These are phyloP conservation scores for Holothuria glaberrima DNA, from an alignment of 35 echinoderm and acorn worm genomes.

Conservation along the genomic window DNA sequence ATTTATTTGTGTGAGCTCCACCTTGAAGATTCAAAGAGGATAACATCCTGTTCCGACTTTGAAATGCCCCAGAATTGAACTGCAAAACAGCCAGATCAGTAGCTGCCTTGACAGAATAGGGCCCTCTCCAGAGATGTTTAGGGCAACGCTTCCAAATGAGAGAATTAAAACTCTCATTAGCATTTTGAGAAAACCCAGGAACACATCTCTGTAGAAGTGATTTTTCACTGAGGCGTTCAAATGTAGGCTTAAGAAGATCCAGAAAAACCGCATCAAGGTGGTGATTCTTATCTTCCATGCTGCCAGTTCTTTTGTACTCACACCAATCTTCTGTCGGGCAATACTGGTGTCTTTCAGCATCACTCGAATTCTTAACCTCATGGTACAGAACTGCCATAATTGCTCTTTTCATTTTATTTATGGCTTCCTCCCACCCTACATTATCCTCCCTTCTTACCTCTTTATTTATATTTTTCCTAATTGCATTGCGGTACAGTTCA, in stretches of 20 bases:
- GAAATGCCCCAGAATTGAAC: slow-evolving; percentile 5
- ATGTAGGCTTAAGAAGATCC: slow-evolving; percentile 12
- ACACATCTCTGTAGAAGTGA: not conserved
- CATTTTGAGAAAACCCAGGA: slow-evolving; percentile 4
- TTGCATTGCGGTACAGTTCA: slow-evolving; percentile 63
- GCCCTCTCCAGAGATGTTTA: slow-evolving; percentile 30
- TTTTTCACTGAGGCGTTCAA: slow-evolving; percentile 1
- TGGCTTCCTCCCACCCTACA: not conserved
- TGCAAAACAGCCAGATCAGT: slow-evolving; percentile 16
- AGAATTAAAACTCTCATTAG: slow-evolving; percentile 18
- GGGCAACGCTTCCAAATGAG: slow-evolving; percentile 19
- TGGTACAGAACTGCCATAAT: slow-evolving; percentile 33
- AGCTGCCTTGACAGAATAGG: not conserved
- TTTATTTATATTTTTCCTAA: too few relatives aligned
- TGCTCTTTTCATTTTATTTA: not conserved
- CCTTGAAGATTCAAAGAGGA: too few relatives aligned
- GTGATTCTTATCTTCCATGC: slow-evolving; percentile 36
- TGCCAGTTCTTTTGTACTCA: slow-evolving; percentile 23
- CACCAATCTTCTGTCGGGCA: not conserved
- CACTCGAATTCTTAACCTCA: slow-evolving; percentile 3
- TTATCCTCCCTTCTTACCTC: not conserved
- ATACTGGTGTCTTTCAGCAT: not conserved
- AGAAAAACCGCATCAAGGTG: slow-evolving; percentile 44
- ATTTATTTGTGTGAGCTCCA: too few relatives aligned
- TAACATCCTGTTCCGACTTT: not conserved